A percentile compares a stretch with the other conserved stretches of the same genome.
phyloP scores from a whole-genome alignment of 2,888 invertebrate genomes.

The Cactoblastis cactorum region DNA sequence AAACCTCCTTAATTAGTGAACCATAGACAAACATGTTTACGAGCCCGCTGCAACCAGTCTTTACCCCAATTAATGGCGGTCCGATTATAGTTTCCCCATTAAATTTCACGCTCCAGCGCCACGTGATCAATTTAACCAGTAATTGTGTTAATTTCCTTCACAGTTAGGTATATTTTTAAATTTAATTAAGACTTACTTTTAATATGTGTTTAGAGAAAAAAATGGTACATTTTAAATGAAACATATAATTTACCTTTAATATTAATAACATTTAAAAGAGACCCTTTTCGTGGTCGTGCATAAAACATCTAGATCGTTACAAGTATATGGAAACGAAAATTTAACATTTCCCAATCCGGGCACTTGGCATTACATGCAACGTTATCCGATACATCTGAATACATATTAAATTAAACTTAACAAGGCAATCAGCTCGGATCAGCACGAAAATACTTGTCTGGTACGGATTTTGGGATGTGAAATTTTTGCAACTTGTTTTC shows the following conservation, averaged over 20 bases:
- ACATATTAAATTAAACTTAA: constrained; percentile 11
- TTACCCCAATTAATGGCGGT: constrained; percentile 30
- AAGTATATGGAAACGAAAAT: no score
- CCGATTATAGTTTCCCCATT: constrained; percentile 32
- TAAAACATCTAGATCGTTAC: no score
- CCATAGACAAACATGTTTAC: constrained; percentile 7
- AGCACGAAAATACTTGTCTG: background rate
- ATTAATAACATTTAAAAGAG: no score
- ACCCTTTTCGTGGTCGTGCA: no score
- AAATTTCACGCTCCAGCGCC: constrained; percentile 24
- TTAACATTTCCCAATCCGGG: background rate
- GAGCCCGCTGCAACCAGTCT: background rate
- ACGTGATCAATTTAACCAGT: constrained; percentile 7
- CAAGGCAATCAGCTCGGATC: constrained; percentile 2
- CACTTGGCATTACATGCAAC: background rate
- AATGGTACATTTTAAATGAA: no score
- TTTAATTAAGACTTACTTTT: background rate
- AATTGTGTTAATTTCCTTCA: background rate
- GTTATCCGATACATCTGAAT: constrained; percentile 5
- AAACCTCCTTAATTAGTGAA: background rate
- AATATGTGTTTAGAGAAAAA: no score
- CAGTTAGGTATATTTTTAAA: background rate
- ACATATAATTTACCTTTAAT: no score
- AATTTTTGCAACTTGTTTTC: constrained; percentile 5
- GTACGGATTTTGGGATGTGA: constrained; percentile 5